These are phyloP conservation scores for Pogonomyrmex barbatus DNA, from an alignment of 1,140 invertebrate genomes.

Conservation along the genomic window DNA sequence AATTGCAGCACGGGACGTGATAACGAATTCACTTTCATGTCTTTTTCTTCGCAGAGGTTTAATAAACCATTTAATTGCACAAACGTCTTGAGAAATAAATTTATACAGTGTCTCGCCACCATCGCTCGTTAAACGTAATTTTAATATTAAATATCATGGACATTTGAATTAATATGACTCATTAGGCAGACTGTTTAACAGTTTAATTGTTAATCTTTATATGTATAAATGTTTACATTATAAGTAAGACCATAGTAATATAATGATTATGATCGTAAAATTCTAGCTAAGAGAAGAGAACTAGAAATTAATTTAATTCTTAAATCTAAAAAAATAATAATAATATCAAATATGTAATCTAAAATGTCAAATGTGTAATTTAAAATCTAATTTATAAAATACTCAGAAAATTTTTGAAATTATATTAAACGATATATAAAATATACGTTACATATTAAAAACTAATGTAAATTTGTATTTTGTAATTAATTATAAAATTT, in stretches of 20 bases:
- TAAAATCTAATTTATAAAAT: neutral
- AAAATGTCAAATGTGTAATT: neutral
- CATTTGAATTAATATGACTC: neutral
- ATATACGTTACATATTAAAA: neutral
- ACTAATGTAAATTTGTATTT: neutral
- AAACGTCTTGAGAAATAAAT: neutral
- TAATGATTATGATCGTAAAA: neutral
- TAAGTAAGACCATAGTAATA: neutral
- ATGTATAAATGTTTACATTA: neutral
- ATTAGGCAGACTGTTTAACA: neutral
- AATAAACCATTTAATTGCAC: constrained; percentile 19
- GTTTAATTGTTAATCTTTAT: neutral
- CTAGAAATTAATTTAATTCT: neutral
- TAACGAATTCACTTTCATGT: constrained; percentile 36
- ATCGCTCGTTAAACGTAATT: neutral
- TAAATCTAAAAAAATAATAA: constrained; percentile 2
- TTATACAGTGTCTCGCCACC: neutral
- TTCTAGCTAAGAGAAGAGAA: neutral
- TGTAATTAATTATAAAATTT: neutral
- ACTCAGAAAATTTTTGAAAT: neutral
- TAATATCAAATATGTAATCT: neutral
- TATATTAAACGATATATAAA: neutral
- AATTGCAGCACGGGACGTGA: constrained; percentile 41
- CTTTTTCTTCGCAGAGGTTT: constrained; percentile 3
- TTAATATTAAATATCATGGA: neutral